Evolutionary conservation across 2,113 vertebrate genomes (phyloP).

Genomic region (Atrichornis clamosus): DNA sequence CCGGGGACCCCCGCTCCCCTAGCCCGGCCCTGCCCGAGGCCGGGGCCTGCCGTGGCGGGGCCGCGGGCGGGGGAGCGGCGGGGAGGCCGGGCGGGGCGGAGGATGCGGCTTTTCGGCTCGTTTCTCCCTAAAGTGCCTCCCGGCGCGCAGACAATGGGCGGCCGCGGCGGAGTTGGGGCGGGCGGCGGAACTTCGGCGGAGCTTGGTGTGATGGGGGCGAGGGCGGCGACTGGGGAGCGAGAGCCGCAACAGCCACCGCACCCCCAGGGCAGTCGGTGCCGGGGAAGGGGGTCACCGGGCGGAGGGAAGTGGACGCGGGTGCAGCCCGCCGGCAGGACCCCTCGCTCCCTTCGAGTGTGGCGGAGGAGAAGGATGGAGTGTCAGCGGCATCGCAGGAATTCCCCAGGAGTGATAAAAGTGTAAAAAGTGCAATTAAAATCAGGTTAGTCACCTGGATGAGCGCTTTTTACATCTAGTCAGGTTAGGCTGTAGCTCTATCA

Average conservation of each 20-base stretch:
- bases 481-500: neutral
- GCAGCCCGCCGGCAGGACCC: neutral
- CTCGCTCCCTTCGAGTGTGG: neutral
- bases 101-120: neutral
- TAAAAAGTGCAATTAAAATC: neutral
- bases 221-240: neutral
- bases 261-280: neutral
- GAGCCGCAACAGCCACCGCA: rapidly evolving
- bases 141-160: constrained; percentile 5
- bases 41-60: neutral
- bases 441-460: neutral
- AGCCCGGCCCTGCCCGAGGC: no score
- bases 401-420: neutral
- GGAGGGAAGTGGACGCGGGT: neutral
- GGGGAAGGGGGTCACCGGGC: neutral
- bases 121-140: neutral
- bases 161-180: neutral
- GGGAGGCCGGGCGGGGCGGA: neutral
- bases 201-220: neutral
- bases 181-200: constrained; percentile 4
- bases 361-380: neutral
- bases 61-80: neutral
- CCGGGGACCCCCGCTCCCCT: no score
- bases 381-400: neutral
- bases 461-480: neutral